Base-by-base conservation (phyloP, 2,888 invertebrate species). In the Nymphalis polychloros region DNA sequence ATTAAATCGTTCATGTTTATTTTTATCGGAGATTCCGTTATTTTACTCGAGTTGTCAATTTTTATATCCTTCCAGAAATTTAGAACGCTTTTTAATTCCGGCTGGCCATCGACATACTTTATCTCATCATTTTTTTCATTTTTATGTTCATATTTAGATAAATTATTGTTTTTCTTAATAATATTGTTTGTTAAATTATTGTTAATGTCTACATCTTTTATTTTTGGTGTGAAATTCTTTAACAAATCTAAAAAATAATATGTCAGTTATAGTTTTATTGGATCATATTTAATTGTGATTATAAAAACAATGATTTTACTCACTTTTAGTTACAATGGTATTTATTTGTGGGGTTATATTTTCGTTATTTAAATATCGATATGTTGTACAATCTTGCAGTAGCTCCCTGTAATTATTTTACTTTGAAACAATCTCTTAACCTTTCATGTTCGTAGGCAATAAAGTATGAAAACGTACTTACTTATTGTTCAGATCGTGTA, bases 401-500 rank as follows among this genome's bases (percentile, higher is more conserved):
- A 68, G 27, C 68, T 31, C 59, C 8, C 53, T 55, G 53, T 31
- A 55, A 55, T 31, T 27, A 55, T n/a, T 55, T 55, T n/a, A 31
- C 23, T 23, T 52, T 16, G 50, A 52, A 23, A 52, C 16, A 16
- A 17, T 31, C 4, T 52, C 10, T 20, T 13, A 53, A 55, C 17
- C 0, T 41, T 41, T 1, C 53, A n/a, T 31, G 53, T 55, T 55
- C 16, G 17, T 50, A 0, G 16, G n/a, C n/a, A 17, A 55, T 31
- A 17, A 10, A 59, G 31, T 55, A 48, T 19, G 47, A 19, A 35
- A 49, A 63, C 10, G 35, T 41, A 83, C 90, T 87, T 71, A 92
- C 92, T 81, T 83, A 80, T 86, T 84, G 79, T 85, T 83, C 78
- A 85, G 78, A 78, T 85, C 83, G 72, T 84, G 80, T 60, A 87